phyloP scores from a whole-genome alignment of 2,113 vertebrate species.

The Macaca mulatta region DNA sequence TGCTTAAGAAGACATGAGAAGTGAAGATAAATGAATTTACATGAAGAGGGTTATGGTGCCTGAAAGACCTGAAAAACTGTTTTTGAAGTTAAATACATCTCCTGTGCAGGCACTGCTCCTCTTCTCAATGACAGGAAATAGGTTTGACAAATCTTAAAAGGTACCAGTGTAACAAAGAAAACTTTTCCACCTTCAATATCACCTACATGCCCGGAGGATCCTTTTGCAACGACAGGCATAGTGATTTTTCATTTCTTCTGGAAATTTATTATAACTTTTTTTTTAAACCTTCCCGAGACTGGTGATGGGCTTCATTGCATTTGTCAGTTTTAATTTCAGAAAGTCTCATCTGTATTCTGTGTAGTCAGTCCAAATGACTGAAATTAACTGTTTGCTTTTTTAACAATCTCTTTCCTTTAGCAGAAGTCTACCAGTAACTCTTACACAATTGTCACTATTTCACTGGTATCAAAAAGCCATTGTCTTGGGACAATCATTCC shows the following conservation, averaged over 20 bases:
- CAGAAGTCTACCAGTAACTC: slow-evolving; percentile 64
- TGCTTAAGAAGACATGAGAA: not conserved
- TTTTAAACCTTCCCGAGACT: not conserved
- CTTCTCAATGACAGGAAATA: not conserved
- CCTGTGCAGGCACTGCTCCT: not conserved
- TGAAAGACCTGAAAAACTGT: slow-evolving; percentile 26
- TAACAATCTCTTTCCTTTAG: slow-evolving; percentile 52
- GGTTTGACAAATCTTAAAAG: slow-evolving; percentile 30
- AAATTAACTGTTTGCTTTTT: slow-evolving; percentile 30
- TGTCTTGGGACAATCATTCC: slow-evolving; percentile 79
- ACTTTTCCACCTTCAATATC: not conserved
- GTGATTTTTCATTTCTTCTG: slow-evolving; percentile 34
- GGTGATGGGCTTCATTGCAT: not conserved
- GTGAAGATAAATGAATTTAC: slow-evolving; percentile 37
- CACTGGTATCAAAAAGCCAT: slow-evolving; percentile 77
- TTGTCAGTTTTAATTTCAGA: slow-evolving; percentile 16
- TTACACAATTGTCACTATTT: slow-evolving; percentile 71
- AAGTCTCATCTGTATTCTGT: slow-evolving; percentile 30
- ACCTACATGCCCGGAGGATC: not conserved
- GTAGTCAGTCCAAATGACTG: not conserved
- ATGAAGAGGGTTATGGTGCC: not conserved
- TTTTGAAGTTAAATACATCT: slow-evolving; percentile 43
- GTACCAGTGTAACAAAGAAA: not conserved
- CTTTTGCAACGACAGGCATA: not conserved
- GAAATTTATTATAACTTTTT: not conserved